These are phyloP conservation scores for Ichneumoninae sp. DNA, from an alignment of 2,888 invertebrate genomes.

Conservation along the genomic window DNA sequence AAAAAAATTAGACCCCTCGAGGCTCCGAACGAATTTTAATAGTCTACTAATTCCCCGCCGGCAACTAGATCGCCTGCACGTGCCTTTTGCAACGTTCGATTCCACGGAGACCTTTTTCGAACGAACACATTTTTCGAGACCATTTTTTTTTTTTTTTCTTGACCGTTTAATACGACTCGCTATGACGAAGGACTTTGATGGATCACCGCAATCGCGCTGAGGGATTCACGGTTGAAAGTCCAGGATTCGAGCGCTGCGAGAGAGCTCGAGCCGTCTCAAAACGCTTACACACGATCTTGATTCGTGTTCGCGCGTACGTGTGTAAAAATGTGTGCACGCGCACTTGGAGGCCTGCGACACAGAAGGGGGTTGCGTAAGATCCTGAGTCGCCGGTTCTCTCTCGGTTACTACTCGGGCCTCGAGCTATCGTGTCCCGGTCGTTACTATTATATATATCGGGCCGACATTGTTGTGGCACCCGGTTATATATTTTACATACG, in stretches of 20 bases:
- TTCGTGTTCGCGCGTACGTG: conserved; percentile 15
- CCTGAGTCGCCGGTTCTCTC: conserved; percentile 58
- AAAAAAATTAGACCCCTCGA: neutral
- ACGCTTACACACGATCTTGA: neutral
- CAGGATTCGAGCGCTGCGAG: conserved; percentile 43
- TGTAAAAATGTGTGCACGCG: conserved; percentile 33
- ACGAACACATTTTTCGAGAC: conserved; percentile 9
- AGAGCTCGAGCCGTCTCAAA: conserved; percentile 12
- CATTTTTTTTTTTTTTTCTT: neutral
- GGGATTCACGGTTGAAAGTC: conserved; percentile 63
- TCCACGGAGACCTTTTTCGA: neutral
- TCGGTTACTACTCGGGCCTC: conserved; percentile 67
- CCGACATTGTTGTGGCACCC: conserved; percentile 70
- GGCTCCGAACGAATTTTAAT: conserved; percentile 40
- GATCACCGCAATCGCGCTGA: conserved; percentile 31
- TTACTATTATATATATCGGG: conserved; percentile 67
- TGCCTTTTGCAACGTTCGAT: conserved; percentile 27
- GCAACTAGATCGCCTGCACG: neutral
- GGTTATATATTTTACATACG: conserved; percentile 3
- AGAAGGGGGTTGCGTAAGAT: conserved; percentile 73
- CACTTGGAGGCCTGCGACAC: conserved; percentile 65
- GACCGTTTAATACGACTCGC: conserved; percentile 2
- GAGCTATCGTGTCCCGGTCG: conserved; percentile 70
- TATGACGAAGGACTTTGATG: conserved; percentile 27
- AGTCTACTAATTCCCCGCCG: conserved; percentile 7